Percentiles rank a stretch among this genome's conserved stretches.
Conservation (phyloP, 2,888 invertebrate species). For the Phyto melanocephala region DNA sequence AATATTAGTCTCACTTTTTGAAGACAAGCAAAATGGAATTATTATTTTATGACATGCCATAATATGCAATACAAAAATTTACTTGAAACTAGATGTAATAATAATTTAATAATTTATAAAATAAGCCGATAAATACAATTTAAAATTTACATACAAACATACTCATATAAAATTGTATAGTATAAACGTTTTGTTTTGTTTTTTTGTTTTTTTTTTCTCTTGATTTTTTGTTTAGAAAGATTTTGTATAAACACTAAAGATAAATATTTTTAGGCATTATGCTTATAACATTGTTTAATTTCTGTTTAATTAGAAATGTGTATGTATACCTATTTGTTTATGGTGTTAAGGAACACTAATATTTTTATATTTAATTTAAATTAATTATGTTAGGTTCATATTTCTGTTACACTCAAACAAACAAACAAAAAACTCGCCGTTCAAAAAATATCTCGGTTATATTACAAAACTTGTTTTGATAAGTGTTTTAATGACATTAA, state of each 20-base stretch:
- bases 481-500: too few relatives aligned
- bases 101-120: too few relatives aligned
- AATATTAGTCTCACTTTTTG: too few relatives aligned
- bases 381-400: neutral
- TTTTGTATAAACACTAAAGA: constrained; percentile 43
- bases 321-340: constrained; percentile 25
- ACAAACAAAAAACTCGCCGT: too few relatives aligned
- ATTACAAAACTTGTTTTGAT: neutral
- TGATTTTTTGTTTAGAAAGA: constrained; percentile 11
- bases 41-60: too few relatives aligned
- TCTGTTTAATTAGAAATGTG: constrained; percentile 39
- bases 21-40: too few relatives aligned
- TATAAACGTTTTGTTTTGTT: neutral
- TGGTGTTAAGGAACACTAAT: constrained; percentile 59
- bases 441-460: too few relatives aligned
- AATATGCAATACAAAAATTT: too few relatives aligned
- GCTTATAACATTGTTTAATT: constrained; percentile 27
- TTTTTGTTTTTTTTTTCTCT: neutral
- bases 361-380: constrained; percentile 20
- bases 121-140: too few relatives aligned
- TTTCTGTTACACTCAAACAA: too few relatives aligned
- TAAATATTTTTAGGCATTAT: constrained; percentile 27
- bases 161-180: neutral
- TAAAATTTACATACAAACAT: too few relatives aligned
- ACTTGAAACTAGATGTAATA: too few relatives aligned